Base-by-base conservation (phyloP, 2,113 vertebrate genomes). In the Macrotus californicus region DNA sequence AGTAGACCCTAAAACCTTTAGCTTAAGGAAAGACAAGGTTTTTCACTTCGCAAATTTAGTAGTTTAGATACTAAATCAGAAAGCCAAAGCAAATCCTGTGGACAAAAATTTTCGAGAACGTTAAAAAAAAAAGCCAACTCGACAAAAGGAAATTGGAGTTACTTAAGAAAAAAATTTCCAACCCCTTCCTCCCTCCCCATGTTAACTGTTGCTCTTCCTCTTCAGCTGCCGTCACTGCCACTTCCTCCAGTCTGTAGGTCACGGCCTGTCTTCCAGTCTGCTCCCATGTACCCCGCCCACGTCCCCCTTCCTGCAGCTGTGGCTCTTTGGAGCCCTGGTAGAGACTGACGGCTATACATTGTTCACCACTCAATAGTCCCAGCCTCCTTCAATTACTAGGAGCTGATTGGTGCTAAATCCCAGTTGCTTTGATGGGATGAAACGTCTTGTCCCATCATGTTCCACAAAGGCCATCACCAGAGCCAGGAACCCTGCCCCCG, bases 241-340 rank as follows among this genome's bases (percentile, higher is more conserved):
- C 26, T 34, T 87, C 72, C 56, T 87, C 50, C 3, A 29, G 29
- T 22, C n/a, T 12, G 19, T 15, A 15, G 8, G 36, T 11, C 43
- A 7, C 1, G 0, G 13, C 7, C 0, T 0, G 0, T 21, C 67
- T 18, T 69, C 39, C 59, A 7, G 18, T 3, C 69, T n/a, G 34
- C 8, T 50, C 16, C 34, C 1, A 0, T 2, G 22, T 3, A 16
- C n/a, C 72, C 48, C 18, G 73, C 16, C 8, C 1, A 5, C 0
- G 5, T 13, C 16, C 26, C 56, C 39, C 19, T 15, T 66, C 76
- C 70, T 16, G 1, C 18, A 7, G 34, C 56, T 7, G 1, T 1
- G 12, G 52, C 22, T 54, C 34, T 87, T 52, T 2, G 6, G 43
- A 54, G 9, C 26, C 56, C 81, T 29, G 6, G 54, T 9, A 15